Evolutionary conservation across 2,113 vertebrate genomes (phyloP).

Genomic region (Cynocephalus volans): DNA sequence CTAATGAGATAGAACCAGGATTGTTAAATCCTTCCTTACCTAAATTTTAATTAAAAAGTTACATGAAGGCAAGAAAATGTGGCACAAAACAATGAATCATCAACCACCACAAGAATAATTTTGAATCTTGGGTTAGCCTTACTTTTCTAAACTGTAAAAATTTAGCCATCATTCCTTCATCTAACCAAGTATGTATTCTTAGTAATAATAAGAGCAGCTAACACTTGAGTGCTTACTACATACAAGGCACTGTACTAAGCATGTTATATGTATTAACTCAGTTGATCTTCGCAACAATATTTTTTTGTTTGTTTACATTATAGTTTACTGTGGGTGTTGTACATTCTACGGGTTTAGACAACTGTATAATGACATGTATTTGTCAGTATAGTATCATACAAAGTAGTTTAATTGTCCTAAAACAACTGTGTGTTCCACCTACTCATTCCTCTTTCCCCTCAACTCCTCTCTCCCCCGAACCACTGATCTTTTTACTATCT

Average conservation of each 20-base stretch:
- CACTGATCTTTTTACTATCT: too few relatives aligned
- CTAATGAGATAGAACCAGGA: constrained; percentile 18
- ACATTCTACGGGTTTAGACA: too few relatives aligned
- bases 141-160: constrained; percentile 54
- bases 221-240: not conserved
- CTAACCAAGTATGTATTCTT: constrained; percentile 17
- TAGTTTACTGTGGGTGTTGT: too few relatives aligned
- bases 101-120: not conserved
- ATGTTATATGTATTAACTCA: constrained; percentile 25
- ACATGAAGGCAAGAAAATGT: constrained; percentile 6
- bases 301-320: too few relatives aligned
- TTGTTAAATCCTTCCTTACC: constrained; percentile 32
- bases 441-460: too few relatives aligned
- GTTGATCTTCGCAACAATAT: not conserved
- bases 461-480: too few relatives aligned
- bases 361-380: too few relatives aligned
- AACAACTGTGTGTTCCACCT: too few relatives aligned
- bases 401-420: too few relatives aligned
- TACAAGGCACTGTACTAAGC: not conserved
- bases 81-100: not conserved
- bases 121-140: constrained; percentile 1
- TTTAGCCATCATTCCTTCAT: constrained; percentile 38
- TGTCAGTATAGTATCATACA: too few relatives aligned
- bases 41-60: constrained; percentile 12
- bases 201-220: not conserved